These are phyloP conservation scores for Chromobotia macracanthus DNA, from an alignment of 2,797 vertebrate species.

Conservation along the genomic window DNA sequence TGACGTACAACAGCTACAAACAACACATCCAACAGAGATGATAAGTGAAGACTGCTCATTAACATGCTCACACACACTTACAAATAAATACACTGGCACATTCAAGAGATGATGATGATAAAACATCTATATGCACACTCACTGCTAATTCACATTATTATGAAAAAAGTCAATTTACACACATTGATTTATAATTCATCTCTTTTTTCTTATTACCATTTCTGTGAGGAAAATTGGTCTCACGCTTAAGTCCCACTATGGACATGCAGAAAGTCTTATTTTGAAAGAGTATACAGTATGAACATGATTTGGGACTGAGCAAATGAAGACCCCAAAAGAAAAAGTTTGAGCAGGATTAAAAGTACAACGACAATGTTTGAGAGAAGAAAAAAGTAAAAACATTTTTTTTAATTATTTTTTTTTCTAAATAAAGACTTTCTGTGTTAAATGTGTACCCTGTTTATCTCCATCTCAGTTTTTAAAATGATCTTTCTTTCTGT, in stretches of 20 bases:
- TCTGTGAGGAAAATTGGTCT: too few species aligned
- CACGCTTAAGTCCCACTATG: too few species aligned
- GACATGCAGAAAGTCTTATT: too few species aligned
- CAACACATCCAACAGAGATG: slow-evolving; percentile 43
- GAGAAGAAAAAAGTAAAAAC: background rate
- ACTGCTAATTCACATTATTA: too few species aligned
- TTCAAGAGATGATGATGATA: slow-evolving; percentile 16
- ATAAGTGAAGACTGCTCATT: slow-evolving; percentile 44
- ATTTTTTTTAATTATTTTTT: background rate
- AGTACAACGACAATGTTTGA: background rate
- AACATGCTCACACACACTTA: slow-evolving; percentile 29
- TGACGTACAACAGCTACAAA: slow-evolving; percentile 45
- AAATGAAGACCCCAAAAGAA: background rate
- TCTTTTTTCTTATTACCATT: too few species aligned
- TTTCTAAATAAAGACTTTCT: background rate
- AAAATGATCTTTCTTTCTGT: background rate
- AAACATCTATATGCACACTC: slow-evolving; percentile 4
- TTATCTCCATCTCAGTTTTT: background rate
- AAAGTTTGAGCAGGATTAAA: too few species aligned
- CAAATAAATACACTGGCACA: slow-evolving; percentile 40
- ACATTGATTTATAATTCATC: too few species aligned
- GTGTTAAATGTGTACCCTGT: background rate
- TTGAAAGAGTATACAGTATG: too few species aligned
- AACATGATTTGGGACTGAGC: too few species aligned
- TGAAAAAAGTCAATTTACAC: too few species aligned